Percentiles rank a stretch among this genome's conserved stretches.
phyloP scores from a whole-genome alignment of 2,113 vertebrate species.

The Mesocricetus auratus region DNA sequence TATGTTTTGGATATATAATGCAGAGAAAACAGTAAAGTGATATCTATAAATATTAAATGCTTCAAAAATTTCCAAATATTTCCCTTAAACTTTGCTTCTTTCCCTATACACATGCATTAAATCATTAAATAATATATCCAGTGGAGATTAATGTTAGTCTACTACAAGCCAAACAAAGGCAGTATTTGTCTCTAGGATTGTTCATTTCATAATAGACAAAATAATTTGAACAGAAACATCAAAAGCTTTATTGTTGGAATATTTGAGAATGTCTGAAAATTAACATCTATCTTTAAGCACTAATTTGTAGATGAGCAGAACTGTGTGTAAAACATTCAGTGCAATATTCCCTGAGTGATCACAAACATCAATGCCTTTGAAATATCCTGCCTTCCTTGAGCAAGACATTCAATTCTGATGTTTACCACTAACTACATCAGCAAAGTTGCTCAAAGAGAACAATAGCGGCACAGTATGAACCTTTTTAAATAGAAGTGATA shows the following conservation, averaged over 20 bases:
- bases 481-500: slow-evolving; percentile 5
- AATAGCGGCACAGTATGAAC: background rate
- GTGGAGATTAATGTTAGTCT: background rate
- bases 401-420: background rate
- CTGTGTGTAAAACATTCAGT: background rate
- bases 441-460: slow-evolving; percentile 40
- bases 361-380: background rate
- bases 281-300: background rate
- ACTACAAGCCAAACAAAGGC: background rate
- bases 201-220: background rate
- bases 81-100: background rate
- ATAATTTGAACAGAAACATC: background rate
- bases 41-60: background rate
- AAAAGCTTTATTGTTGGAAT: background rate
- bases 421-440: slow-evolving; percentile 34
- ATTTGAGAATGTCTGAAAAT: background rate
- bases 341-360: background rate
- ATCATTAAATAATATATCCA: background rate
- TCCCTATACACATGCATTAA: background rate
- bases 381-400: background rate
- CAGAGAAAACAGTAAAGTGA: background rate
- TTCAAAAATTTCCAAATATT: background rate
- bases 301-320: background rate
- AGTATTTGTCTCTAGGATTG: background rate
- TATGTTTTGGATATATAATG: background rate